Percentiles rank a stretch among this genome's conserved stretches.
phyloP scores from a whole-genome alignment of 2,113 vertebrate species.

The Eptesicus fuscus region DNA sequence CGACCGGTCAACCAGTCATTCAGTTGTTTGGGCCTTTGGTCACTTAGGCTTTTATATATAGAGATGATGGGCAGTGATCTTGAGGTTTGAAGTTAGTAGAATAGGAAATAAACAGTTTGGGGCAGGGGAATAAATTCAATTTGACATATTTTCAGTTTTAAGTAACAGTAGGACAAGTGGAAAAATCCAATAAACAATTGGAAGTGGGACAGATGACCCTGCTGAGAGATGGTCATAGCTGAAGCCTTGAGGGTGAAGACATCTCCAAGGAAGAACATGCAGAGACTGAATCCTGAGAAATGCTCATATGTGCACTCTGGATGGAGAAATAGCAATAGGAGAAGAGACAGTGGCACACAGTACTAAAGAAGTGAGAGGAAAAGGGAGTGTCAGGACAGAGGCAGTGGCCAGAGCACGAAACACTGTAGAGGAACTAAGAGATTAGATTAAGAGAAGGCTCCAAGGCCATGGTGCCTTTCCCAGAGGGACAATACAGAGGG shows the following conservation, averaged over 20 bases:
- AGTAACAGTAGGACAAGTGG: neutral
- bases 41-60: too few species aligned
- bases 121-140: neutral
- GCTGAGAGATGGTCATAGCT: neutral
- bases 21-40: too few species aligned
- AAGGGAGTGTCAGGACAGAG: neutral
- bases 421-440: neutral
- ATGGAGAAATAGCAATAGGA: neutral
- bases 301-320: too few species aligned
- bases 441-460: neutral
- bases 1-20: accelerated
- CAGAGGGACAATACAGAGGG: neutral
- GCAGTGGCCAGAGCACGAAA: neutral
- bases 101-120: neutral
- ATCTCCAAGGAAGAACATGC: neutral
- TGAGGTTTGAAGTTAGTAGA: neutral
- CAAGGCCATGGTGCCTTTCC: neutral
- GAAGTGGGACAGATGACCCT: neutral
- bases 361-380: neutral
- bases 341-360: neutral
- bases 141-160: constrained; percentile 23
- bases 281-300: neutral
- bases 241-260: neutral
- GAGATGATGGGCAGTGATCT: neutral
- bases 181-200: neutral